A percentile compares a stretch with the other conserved stretches of the same genome.
Conservation (phyloP, 2,113 vertebrate genomes). For the Heliornis fulica region DNA sequence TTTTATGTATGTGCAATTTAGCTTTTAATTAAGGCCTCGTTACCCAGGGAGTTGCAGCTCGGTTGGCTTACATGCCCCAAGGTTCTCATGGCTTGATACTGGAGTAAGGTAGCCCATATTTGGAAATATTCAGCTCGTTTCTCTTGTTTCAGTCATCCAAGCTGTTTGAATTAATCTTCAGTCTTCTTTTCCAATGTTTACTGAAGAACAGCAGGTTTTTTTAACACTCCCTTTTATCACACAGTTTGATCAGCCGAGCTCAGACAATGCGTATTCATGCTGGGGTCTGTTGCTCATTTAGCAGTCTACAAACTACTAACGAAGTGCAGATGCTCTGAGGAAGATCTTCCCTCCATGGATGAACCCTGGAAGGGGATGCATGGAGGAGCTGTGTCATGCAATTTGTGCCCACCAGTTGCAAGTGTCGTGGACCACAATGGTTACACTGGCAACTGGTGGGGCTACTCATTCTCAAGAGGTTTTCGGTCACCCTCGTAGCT, state of each 20-base stretch:
- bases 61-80: neutral
- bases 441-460: neutral
- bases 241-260: slow-evolving; percentile 47
- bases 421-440: accelerated
- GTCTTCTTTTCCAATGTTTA: slow-evolving; percentile 63
- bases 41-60: slow-evolving; percentile 47
- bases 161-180: slow-evolving; percentile 64
- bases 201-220: slow-evolving; percentile 62
- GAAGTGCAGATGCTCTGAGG: slow-evolving; percentile 12
- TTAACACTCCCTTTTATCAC: slow-evolving; percentile 56
- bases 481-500: neutral
- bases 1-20: slow-evolving; percentile 57
- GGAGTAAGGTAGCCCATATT: slow-evolving; percentile 55
- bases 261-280: slow-evolving; percentile 53
- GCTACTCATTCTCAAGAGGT: neutral
- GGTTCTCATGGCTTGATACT: slow-evolving; percentile 26
- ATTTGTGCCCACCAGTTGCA: accelerated
- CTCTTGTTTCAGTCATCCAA: slow-evolving; percentile 49
- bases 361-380: neutral
- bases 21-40: slow-evolving; percentile 55
- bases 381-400: accelerated
- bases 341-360: neutral
- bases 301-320: slow-evolving; percentile 52
- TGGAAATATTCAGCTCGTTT: slow-evolving; percentile 39
- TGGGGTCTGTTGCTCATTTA: slow-evolving; percentile 55